A percentile compares a stretch with the other conserved stretches of the same genome.
phyloP scores from a whole-genome alignment of 2,888 invertebrate genomes.

The Drosophila greeni region DNA sequence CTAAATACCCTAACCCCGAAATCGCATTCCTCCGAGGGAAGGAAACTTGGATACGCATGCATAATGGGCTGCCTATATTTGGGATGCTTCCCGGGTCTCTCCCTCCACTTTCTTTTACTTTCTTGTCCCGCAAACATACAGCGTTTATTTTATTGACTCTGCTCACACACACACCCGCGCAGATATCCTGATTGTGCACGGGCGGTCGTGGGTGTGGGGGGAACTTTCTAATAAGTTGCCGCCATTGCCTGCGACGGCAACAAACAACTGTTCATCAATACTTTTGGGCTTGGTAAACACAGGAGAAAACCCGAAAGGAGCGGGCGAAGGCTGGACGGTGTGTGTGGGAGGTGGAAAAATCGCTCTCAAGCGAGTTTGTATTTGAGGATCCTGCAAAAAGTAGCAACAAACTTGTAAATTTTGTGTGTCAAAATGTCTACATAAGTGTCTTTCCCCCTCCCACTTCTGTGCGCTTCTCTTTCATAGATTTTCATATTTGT shows the following conservation, averaged over 20 bases:
- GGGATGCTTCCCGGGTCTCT: constrained; percentile 31
- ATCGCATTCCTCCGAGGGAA: constrained; percentile 4
- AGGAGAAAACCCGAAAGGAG: constrained; percentile 35
- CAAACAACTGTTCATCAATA: constrained; percentile 72
- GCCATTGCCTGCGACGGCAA: constrained; percentile 58
- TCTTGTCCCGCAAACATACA: constrained; percentile 58
- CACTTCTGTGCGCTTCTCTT: constrained; percentile 1
- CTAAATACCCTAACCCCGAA: constrained; percentile 1
- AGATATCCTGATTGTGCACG: constrained; percentile 47
- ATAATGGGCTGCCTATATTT: constrained; percentile 68
- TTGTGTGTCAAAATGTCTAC: constrained; percentile 64
- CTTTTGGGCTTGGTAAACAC: constrained; percentile 63
- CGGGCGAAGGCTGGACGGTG: not conserved
- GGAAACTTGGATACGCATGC: constrained; percentile 50
- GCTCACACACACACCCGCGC: constrained; percentile 30
- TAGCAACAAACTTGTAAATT: constrained; percentile 68
- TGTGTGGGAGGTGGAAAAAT: constrained; percentile 14
- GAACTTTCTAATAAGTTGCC: constrained; percentile 71
- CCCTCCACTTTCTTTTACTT: constrained; percentile 35
- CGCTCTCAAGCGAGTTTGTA: constrained; percentile 30
- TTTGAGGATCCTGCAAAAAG: constrained; percentile 36
- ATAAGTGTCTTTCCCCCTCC: constrained; percentile 31
- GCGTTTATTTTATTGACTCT: constrained; percentile 73
- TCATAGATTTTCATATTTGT: constrained; percentile 64
- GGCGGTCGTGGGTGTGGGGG: constrained; percentile 27